Evolutionary conservation across 1,140 invertebrate genomes (phyloP), one percentile per base, ranked within the genome.

Genomic region (Neocloeon triangulifer): DNA sequence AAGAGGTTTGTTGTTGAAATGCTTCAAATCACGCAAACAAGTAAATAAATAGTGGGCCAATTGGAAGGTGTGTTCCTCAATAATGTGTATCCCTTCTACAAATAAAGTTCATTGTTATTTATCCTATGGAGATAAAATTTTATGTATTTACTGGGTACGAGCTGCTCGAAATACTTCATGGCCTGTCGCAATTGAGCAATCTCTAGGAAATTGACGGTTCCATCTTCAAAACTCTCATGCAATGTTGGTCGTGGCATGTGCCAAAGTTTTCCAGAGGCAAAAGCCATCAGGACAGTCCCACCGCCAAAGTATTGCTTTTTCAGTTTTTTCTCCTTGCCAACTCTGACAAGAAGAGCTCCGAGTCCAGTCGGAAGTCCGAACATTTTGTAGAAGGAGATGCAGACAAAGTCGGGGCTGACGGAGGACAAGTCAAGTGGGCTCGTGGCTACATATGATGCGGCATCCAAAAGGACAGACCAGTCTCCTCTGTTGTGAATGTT

Each of bases 311-410:
- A 94, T 25, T 52, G 57, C 58, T 74, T 82, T 9, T 65, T 52
- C 27, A 92, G 54, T 14, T 67, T 47, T 43, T 61, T 18, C 3
- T 57, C 55, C 41, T 69, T 72, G 1, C 52, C 50, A 44, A 79
- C 78, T 41, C 62, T 68, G 0, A 95, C 71, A 28, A 96, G 43
- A 3, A 96, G 50, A 21, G 81, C 85, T 18, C 89, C 91, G 40
- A 80, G 51, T n/a, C 78, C 91, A 34, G 88, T 94, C 5, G 92
- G 91, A 56, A 77, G 94, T 3, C 92, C 92, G 61, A 97, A 95
- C 44, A 97, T 84, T 64, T 97, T 97, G 55, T 96, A 96, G 58
- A 96, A 96, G 2, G 91, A 96, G 4, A 96, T 21, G 30, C 68
- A 69, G 0, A 94, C 66, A 62, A 94, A 96, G 54, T 96, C 85